A percentile compares a stretch with the other conserved stretches of the same genome.
Evolutionary conservation across 2,113 vertebrate species (phyloP).

Genomic region (Clarias magur): DNA sequence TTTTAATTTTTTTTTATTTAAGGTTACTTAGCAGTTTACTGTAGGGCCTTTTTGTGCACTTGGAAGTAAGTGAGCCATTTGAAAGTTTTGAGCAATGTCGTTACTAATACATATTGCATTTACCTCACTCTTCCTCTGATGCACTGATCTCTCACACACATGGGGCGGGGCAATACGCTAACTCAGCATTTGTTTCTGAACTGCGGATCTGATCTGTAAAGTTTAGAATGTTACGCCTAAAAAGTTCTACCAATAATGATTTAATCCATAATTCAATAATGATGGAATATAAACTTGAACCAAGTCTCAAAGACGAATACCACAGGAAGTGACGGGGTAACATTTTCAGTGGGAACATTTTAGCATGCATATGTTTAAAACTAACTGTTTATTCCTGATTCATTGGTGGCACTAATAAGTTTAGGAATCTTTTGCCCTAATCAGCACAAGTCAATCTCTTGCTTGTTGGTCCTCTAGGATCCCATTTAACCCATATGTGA

Average conservation of each 20-base stretch:
- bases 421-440: background rate
- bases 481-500: slow-evolving; percentile 1
- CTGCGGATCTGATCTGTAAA: background rate
- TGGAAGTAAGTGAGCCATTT: slow-evolving; percentile 59
- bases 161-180: slow-evolving; percentile 61
- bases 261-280: slow-evolving; percentile 19
- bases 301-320: slow-evolving; percentile 15
- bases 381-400: background rate
- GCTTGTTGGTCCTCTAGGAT: background rate
- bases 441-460: background rate
- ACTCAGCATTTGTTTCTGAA: slow-evolving; percentile 60
- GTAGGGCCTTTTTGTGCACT: slow-evolving; percentile 59
- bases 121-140: slow-evolving; percentile 67
- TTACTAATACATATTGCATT: slow-evolving; percentile 64
- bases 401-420: background rate
- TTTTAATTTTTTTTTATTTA: slow-evolving; percentile 45
- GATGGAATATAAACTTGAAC: slow-evolving; percentile 16
- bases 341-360: slow-evolving; percentile 11
- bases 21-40: slow-evolving; percentile 69
- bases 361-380: slow-evolving; percentile 32
- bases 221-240: background rate
- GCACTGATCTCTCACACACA: slow-evolving; percentile 61
- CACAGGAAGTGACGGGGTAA: background rate
- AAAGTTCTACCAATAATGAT: slow-evolving; percentile 1
- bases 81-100: slow-evolving; percentile 66